A percentile compares a stretch with the other conserved stretches of the same genome.
phyloP scores from a whole-genome alignment of 1,140 invertebrate species.

The Microplitis demolitor region DNA sequence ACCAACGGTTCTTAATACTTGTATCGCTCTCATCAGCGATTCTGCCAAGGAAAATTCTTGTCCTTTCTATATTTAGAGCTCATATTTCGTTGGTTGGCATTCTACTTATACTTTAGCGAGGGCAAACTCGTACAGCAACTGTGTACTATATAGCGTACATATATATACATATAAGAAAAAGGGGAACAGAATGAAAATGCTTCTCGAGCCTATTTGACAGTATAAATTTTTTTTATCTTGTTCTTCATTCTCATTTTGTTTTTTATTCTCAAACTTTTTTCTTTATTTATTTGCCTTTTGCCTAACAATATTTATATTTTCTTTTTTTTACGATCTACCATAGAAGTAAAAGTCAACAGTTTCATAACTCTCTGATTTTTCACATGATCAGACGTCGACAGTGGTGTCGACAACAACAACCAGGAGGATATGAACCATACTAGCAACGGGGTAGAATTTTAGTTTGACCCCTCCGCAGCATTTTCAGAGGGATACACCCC shows the following conservation, averaged over 20 bases:
- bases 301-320: neutral
- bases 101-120: conserved; percentile 9
- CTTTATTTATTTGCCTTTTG: neutral
- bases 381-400: conserved; percentile 15
- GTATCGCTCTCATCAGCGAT: neutral
- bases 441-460: conserved; percentile 2
- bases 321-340: neutral
- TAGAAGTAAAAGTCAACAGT: neutral
- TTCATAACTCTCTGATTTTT: conserved; percentile 11
- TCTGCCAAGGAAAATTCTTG: conserved; percentile 27
- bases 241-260: neutral
- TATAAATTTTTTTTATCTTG: neutral
- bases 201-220: neutral
- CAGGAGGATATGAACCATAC: neutral
- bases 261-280: neutral
- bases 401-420: neutral
- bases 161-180: neutral
- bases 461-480: conserved; percentile 1
- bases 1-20: neutral
- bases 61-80: conserved; percentile 31
- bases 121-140: conserved; percentile 5
- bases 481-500: conserved; percentile 3
- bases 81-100: conserved; percentile 25
- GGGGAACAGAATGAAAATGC: too few relatives aligned
- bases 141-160: neutral